Base-by-base conservation (phyloP, 1,140 invertebrate species). In the Limonius californicus region DNA sequence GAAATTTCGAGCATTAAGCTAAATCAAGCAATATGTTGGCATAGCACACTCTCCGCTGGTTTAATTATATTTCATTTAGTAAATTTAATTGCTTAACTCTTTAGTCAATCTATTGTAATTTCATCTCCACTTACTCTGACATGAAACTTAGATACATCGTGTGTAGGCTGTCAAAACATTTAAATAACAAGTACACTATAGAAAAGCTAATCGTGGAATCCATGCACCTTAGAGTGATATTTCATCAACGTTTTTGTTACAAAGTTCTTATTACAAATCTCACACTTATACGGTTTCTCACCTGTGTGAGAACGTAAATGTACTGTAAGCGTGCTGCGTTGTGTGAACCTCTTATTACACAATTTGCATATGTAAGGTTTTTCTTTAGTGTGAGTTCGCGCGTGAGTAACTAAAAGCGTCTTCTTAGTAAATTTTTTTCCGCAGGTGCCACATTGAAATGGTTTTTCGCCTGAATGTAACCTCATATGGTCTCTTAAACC, bases 311-410 rank as follows among this genome's bases (percentile, higher is more conserved):
- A 74, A 8, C 73, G 61, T 47, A 72, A 70, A 56, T 81, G 80
- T 3, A 87, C 86, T 32, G 84, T 81, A 9, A 88, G 72, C 1
- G 79, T 79, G 7, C 85, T 87, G 7, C 89, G 84, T 76, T 92
- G 90, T 0, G 87, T 89, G 76, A 94, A 94, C 4, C 86, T 80
- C 71, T 91, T 86, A 8, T 87, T 83, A 74, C 91, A 94, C 59
- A 82, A 79, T 63, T 80, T 81, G 72, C 87, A 88, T 42, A 81
- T 80, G 70, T 84, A 86, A 18, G 86, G 86, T 72, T 85, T 83
- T 68, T 87, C 84, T 0, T 84, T 84, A 0, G 83, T 85, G 74
- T 87, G 85, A 12, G 84, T 82, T 21, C 85, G 78, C 69, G 85
- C 81, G 72, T 87, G 85, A 45, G 84, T 78, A 23, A 81, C 83